phyloP scores from a whole-genome alignment of 64 coral and sea anemone species.

The Platygyra sinensis region DNA sequence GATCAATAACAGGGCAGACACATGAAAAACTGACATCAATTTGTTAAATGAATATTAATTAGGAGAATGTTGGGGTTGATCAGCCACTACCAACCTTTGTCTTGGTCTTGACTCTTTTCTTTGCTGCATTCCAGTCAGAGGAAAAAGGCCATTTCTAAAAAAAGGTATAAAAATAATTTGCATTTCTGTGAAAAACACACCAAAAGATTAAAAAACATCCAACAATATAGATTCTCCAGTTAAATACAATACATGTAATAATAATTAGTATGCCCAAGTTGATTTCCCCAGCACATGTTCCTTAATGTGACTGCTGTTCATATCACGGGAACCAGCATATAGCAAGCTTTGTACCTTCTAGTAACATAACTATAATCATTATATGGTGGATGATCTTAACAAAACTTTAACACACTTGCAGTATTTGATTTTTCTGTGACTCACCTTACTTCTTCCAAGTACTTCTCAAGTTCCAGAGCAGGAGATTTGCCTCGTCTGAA shows the following conservation, averaged over 20 bases:
- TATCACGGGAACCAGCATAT: too few relatives aligned
- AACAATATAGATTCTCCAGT: not conserved
- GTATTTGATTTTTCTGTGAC: not conserved
- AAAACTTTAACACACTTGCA: not conserved
- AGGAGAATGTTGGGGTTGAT: not conserved
- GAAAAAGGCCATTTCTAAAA: slow-evolving; percentile 75
- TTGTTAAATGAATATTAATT: not conserved
- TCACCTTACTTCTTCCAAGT: slow-evolving; percentile 84
- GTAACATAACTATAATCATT: not conserved
- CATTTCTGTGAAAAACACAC: not conserved
- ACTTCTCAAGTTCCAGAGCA: slow-evolving; percentile 70
- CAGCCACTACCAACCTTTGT: slow-evolving; percentile 56
- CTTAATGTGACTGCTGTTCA: too few relatives aligned
- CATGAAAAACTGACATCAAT: too few relatives aligned
- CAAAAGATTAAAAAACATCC: too few relatives aligned
- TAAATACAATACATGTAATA: too few relatives aligned
- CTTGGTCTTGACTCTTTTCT: slow-evolving; percentile 48
- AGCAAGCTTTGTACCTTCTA: too few relatives aligned
- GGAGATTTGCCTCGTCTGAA: slow-evolving; percentile 56
- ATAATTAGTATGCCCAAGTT: too few relatives aligned
- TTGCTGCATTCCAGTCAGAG: slow-evolving; percentile 63
- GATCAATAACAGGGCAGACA: too few relatives aligned
- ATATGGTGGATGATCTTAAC: not conserved
- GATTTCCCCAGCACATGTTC: too few relatives aligned
- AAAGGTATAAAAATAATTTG: not conserved